Evolutionary conservation across 2,888 invertebrate genomes (phyloP).

Genomic region (Ennomos quercinarius): DNA sequence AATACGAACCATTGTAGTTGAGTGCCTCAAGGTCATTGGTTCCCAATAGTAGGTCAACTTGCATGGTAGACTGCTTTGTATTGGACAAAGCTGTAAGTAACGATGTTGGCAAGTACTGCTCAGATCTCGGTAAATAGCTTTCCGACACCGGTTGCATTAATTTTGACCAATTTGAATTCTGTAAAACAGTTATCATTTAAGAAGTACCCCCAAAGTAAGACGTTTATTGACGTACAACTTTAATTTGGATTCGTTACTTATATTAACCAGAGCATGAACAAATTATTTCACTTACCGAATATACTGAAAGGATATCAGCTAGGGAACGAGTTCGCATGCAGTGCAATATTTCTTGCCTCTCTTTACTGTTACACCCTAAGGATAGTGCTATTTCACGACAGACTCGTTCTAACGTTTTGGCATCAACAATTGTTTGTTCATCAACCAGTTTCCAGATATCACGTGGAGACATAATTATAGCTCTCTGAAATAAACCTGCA

Average conservation of each 20-base stretch:
- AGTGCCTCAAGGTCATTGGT: slow-evolving; percentile 88
- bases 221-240: too few species aligned
- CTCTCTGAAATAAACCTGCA: slow-evolving; percentile 87
- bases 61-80: slow-evolving; percentile 76
- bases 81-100: slow-evolving; percentile 83
- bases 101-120: slow-evolving; percentile 86
- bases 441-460: slow-evolving; percentile 72
- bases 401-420: slow-evolving; percentile 68
- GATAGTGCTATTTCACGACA: slow-evolving; percentile 85
- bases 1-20: slow-evolving; percentile 79
- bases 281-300: slow-evolving; percentile 64
- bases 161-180: slow-evolving; percentile 86
- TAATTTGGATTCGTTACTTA: not conserved
- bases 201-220: too few species aligned
- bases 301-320: slow-evolving; percentile 84
- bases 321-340: slow-evolving; percentile 87
- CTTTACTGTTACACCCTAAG: slow-evolving; percentile 80
- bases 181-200: slow-evolving; percentile 33
- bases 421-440: slow-evolving; percentile 49
- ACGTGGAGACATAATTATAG: slow-evolving; percentile 88
- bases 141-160: slow-evolving; percentile 88
- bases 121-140: slow-evolving; percentile 84
- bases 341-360: slow-evolving; percentile 81
- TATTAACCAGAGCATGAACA: not conserved
- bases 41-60: slow-evolving; percentile 89